Evolutionary conservation across 2,888 invertebrate genomes (phyloP), one percentile per base, ranked within the genome.

Genomic region (Allygus modestus): DNA sequence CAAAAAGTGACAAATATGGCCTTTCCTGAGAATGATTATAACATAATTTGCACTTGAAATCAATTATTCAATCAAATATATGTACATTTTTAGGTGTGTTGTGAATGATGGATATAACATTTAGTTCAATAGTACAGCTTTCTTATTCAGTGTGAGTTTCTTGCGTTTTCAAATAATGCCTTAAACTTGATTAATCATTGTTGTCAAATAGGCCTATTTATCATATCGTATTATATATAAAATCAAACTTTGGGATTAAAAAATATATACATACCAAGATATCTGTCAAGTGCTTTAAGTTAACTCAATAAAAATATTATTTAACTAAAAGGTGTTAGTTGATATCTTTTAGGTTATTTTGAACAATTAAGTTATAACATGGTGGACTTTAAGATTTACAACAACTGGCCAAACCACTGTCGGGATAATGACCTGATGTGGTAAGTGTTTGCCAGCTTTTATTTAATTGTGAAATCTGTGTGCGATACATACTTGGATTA

Each of bases 1-100:
- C 75, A 75, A 73, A 82, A 75, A 75, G 75, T 83, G 83, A 83
- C 75, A 75, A 83, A 83, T 83, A 83, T 83, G 83, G 83, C 83
- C 75, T 83, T 83, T 75, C 71, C 75, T 61, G 41, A 41, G 75
- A 83, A 37, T 83, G 82, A 23, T 82, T 51, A 71, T 82, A 82
- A 82, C 46, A 20, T 71, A 65, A 65, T 69, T 28, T 26, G 28
- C 65, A 28, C 15, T 28, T 65, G 15, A 28, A 31, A 65, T 65
- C 65, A 65, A 65, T 28, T 65, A 28, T 15, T 15, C 31, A 31
- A 43, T 20, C 2, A 43, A 41, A 7, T 73, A 73, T 73, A 11
- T 73, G 23, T 1, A 41, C 7, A 73, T 41, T n/a, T 28, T 1
- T 37, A 73, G 31, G 73, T 41, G 7, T 73, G 23, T n/a, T 41